Base-by-base conservation (phyloP, 1,140 invertebrate species). In the Drosophila pallidifrons region DNA sequence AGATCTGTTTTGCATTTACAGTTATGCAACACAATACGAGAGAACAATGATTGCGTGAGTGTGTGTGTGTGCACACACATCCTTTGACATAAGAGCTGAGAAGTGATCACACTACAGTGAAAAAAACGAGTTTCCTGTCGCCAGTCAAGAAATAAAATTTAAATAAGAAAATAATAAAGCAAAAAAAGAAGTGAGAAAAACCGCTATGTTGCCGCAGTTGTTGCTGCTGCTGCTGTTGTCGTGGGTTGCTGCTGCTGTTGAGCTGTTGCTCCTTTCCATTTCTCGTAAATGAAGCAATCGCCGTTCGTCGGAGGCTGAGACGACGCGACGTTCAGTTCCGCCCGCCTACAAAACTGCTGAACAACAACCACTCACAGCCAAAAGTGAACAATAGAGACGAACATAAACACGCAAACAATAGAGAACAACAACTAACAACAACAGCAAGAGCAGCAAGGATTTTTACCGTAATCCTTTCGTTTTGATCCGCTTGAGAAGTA, bases 401-500 rank as follows among this genome's bases (percentile, higher is more conserved):
- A 16, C 41, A 52, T 49, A 68, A 64, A 74, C 71, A 74, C 35
- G 25, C 45, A 58, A 77, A 77, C 79, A 81, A 72, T 73, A 66
- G 68, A 69, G 59, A 60, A 70, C 73, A 77, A 85, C 79, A 83
- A 70, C 49, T 61, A 75, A 63, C 72, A 69, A 57, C 59, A 85
- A 81, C 77, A 81, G 65, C 64, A 68, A 66, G 65, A 71, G 61
- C 65, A 89, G 75, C 75, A 85, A 25, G 72, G 57, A 78, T 77
- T 89, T 89, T 89, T 89, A 89, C 85, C 85, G 85, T 89, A 89
- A 89, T 89, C 85, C 85, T 89, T 89, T 89, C 85, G 85, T 74
- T 89, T 81, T 89, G 86, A 85, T 89, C 85, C 85, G 86, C 85
- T 89, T 89, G 85, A 79, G 85, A 81, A 89, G 64, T 73, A 75